phyloP scores from a whole-genome alignment of 2,888 invertebrate species.

The Ophraella communa region DNA sequence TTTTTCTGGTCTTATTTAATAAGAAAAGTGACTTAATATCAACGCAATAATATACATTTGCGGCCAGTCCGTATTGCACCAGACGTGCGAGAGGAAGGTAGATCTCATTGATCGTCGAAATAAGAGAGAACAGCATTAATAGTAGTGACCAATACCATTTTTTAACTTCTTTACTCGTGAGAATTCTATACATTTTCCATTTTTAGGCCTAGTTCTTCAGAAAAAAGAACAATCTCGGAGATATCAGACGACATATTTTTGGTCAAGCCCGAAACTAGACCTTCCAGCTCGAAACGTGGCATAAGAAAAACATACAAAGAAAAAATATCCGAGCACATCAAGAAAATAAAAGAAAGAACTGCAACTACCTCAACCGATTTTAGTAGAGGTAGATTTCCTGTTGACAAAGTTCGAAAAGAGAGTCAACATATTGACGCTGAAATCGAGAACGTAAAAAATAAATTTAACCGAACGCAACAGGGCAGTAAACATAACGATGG shows the following conservation, averaged over 20 bases:
- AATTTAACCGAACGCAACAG: conserved; percentile 29
- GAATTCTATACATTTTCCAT: too few relatives aligned
- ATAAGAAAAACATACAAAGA: conserved; percentile 55
- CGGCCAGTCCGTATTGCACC: too few relatives aligned
- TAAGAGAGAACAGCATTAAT: too few relatives aligned
- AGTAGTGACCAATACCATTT: too few relatives aligned
- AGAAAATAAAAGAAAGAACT: conserved; percentile 54
- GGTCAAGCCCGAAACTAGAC: conserved; percentile 30
- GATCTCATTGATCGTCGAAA: too few relatives aligned
- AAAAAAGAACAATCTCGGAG: conserved; percentile 39
- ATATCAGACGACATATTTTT: conserved; percentile 44
- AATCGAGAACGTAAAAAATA: conserved; percentile 37
- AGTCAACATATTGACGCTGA: conserved; percentile 45
- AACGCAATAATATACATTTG: too few relatives aligned
- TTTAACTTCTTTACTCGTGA: too few relatives aligned
- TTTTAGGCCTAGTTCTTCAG: conserved; percentile 28
- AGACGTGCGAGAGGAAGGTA: too few relatives aligned
- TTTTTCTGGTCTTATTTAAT: too few relatives aligned
- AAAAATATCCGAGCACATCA: conserved; percentile 55
- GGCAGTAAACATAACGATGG: conserved; percentile 21
- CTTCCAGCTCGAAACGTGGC: conserved; percentile 17
- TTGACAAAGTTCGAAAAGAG: conserved; percentile 48
- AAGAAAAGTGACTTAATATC: too few relatives aligned
- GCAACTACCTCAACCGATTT: conserved; percentile 45
- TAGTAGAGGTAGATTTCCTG: conserved; percentile 38